These are phyloP conservation scores for Periophthalmodon schlosseri DNA, from an alignment of 2,113 vertebrate genomes.

Conservation along the genomic window DNA sequence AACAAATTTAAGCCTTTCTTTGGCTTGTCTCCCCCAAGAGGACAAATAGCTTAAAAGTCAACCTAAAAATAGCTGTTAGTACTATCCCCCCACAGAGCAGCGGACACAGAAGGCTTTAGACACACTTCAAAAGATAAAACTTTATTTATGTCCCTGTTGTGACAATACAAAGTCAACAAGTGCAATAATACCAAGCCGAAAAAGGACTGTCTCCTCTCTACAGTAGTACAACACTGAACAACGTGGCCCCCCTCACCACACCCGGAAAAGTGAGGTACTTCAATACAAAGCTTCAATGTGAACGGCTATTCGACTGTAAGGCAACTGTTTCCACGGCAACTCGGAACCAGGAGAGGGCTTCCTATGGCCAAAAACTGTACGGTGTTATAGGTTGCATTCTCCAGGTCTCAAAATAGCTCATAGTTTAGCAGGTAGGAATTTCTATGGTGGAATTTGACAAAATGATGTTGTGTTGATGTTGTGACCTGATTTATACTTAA, in stretches of 20 bases:
- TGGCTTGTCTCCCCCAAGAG: background rate
- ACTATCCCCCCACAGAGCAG: conserved; percentile 22
- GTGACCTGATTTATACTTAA: no score
- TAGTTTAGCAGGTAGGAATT: background rate
- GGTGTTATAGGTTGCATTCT: background rate
- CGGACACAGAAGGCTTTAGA: conserved; percentile 65
- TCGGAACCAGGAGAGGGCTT: conserved; percentile 52
- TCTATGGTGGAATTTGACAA: background rate
- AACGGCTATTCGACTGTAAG: conserved; percentile 76
- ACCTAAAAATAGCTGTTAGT: background rate
- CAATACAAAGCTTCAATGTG: conserved; percentile 73
- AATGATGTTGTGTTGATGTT: no score
- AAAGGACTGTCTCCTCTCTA: conserved; percentile 69
- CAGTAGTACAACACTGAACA: conserved; percentile 70
- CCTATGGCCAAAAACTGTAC: conserved; percentile 22
- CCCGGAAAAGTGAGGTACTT: conserved; percentile 68
- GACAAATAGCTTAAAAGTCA: conserved; percentile 13
- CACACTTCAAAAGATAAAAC: conserved; percentile 78
- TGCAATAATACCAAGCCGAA: conserved; percentile 74
- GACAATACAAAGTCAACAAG: conserved; percentile 82
- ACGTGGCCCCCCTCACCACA: conserved; percentile 58
- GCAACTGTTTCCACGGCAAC: conserved; percentile 78
- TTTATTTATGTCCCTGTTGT: conserved; percentile 77
- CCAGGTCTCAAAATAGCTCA: background rate
- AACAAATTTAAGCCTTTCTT: background rate